phyloP scores from a whole-genome alignment of 2,113 vertebrate species.

The Aptenodytes patagonicus region DNA sequence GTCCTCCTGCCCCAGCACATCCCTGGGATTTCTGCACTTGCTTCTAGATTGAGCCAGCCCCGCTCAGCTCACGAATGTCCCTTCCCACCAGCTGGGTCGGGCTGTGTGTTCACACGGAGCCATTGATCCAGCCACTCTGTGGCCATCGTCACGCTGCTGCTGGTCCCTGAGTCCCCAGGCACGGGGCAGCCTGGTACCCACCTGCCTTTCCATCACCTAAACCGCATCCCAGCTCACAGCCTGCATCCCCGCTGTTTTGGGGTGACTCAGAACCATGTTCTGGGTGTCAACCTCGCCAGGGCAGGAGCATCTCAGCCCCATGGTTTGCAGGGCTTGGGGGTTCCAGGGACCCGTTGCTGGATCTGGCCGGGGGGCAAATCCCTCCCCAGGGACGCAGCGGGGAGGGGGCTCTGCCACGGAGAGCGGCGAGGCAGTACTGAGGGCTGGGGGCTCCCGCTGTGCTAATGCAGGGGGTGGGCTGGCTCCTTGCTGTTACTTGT shows the following conservation, averaged over 20 bases:
- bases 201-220: neutral
- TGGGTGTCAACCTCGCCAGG: no score
- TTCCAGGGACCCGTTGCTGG: neutral
- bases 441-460: neutral
- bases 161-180: neutral
- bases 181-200: neutral
- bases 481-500: neutral
- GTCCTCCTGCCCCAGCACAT: neutral
- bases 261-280: neutral
- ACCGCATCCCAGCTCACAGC: neutral
- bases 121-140: neutral
- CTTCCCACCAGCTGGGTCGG: neutral
- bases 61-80: neutral
- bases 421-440: fast-evolving
- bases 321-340: neutral
- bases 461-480: neutral
- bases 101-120: neutral
- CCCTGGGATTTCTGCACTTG: neutral
- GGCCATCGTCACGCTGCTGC: neutral
- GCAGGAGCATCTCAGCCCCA: neutral
- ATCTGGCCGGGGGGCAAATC: neutral
- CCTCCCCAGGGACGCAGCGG: neutral
- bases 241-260: neutral
- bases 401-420: neutral
- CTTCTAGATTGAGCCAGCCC: neutral